Percentiles rank a stretch among this genome's conserved stretches.
phyloP scores from a whole-genome alignment of 2,113 vertebrate genomes.

The Strigops habroptila region DNA sequence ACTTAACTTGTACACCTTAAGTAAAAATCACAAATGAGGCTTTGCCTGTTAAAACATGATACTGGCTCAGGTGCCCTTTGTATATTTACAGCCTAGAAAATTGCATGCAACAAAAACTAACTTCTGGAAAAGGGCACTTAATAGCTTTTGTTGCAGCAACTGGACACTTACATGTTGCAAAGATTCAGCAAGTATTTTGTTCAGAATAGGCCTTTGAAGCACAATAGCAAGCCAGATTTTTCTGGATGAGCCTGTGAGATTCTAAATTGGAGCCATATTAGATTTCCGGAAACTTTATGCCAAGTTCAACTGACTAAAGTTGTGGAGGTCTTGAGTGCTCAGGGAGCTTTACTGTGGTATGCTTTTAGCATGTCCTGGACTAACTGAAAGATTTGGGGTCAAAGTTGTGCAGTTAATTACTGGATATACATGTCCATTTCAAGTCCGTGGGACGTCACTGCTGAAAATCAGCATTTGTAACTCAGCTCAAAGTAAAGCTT shows the following conservation, averaged over 20 bases:
- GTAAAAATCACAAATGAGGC: neutral
- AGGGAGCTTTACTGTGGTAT: neutral
- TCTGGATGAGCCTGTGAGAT: neutral
- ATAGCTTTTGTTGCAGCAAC: neutral
- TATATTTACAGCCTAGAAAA: neutral
- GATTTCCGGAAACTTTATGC: neutral
- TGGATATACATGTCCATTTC: fast-evolving
- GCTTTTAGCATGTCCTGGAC: neutral
- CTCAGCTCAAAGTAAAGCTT: neutral
- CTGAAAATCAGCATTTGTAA: neutral
- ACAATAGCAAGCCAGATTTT: neutral
- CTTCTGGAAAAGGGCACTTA: neutral
- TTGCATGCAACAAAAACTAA: neutral
- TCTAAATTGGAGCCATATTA: neutral
- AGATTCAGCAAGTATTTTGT: neutral
- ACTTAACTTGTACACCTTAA: neutral
- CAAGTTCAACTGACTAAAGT: neutral
- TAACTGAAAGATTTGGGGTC: neutral
- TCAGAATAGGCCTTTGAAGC: neutral
- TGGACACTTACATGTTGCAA: neutral
- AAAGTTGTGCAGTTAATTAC: neutral
- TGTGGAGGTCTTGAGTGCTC: neutral
- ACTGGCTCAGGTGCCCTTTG: neutral
- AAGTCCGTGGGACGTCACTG: neutral
- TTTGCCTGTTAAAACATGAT: neutral